A percentile compares a stretch with the other conserved stretches of the same genome.
These are phyloP conservation scores for Elaphurus davidianus DNA, from an alignment of 2,113 vertebrate species.

Conservation along the genomic window DNA sequence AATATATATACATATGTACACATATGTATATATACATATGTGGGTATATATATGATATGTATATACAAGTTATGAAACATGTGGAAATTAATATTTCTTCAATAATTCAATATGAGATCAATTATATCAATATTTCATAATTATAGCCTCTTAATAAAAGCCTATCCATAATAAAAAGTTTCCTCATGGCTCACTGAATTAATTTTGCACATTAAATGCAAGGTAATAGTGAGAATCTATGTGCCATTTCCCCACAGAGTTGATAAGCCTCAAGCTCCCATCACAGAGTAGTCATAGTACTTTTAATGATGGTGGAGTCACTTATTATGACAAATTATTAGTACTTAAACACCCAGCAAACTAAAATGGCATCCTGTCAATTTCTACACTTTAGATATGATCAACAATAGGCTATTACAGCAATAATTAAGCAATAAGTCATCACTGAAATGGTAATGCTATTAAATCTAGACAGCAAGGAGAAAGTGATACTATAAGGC, in stretches of 20 bases:
- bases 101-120: neutral
- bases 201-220: neutral
- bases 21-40: neutral
- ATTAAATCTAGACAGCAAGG: constrained; percentile 10
- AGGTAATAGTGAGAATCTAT: neutral
- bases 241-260: neutral
- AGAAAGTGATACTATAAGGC: neutral
- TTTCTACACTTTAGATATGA: neutral
- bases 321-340: neutral
- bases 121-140: neutral
- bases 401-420: neutral
- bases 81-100: neutral
- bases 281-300: neutral
- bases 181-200: neutral
- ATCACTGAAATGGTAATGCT: neutral
- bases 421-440: constrained; percentile 23
- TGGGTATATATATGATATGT: neutral
- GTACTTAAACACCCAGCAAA: neutral
- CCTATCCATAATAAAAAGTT: neutral
- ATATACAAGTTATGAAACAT: neutral
- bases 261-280: neutral
- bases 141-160: neutral
- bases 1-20: neutral
- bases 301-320: neutral
- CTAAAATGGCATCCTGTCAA: neutral